Conservation (phyloP, 1,140 invertebrate genomes). For the Papilio helenus region DNA sequence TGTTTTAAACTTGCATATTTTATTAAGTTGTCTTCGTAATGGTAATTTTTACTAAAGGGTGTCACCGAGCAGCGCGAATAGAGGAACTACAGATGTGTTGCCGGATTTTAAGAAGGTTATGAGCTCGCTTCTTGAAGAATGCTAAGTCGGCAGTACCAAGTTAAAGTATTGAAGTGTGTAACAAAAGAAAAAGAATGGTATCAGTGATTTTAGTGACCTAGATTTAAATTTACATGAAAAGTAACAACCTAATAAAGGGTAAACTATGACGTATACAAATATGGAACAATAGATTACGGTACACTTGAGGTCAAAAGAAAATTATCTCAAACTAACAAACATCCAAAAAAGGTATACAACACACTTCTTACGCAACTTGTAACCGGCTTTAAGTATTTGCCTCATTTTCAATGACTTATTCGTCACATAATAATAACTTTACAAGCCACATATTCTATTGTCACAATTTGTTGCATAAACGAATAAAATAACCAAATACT, state of each 20-base stretch:
- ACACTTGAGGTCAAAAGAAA: slow-evolving; percentile 18
- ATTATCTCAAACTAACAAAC: slow-evolving; percentile 23
- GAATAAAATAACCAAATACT: slow-evolving; percentile 31
- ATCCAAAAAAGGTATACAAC: slow-evolving; percentile 30
- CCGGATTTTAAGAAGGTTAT: too few species aligned
- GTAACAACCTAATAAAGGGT: not conserved
- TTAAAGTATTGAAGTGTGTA: too few species aligned
- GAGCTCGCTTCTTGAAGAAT: too few species aligned
- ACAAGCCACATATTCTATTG: slow-evolving; percentile 12
- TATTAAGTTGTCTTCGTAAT: too few species aligned
- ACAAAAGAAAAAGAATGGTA: too few species aligned
- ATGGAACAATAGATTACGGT: slow-evolving; percentile 35
- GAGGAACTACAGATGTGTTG: too few species aligned
- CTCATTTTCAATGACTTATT: slow-evolving; percentile 13
- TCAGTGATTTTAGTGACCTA: too few species aligned
- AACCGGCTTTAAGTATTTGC: not conserved
- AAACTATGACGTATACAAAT: not conserved
- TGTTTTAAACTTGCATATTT: slow-evolving; percentile 36
- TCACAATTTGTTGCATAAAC: slow-evolving; percentile 37
- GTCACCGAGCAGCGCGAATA: too few species aligned
- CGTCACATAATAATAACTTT: slow-evolving; percentile 29
- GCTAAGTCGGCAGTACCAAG: too few species aligned
- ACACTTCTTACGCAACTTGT: slow-evolving; percentile 25
- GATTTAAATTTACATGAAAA: not conserved
- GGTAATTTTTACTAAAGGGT: too few species aligned